Evolutionary conservation across 37 sponge, comb jelly and placozoan genomes (phyloP), one percentile per base, ranked within the genome.

Genomic region (Crambe crambe): DNA sequence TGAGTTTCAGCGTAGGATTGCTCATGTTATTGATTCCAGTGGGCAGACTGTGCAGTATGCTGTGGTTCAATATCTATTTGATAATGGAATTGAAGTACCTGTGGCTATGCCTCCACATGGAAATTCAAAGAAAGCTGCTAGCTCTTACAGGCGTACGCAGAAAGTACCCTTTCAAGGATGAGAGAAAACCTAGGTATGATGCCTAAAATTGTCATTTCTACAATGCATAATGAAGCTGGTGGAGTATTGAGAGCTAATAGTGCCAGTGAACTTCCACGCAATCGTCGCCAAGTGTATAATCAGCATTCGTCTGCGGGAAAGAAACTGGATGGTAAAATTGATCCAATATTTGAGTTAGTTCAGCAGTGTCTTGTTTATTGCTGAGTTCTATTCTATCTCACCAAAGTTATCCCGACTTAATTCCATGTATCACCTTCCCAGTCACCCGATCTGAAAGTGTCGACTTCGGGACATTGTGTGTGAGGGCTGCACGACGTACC

Each of bases 1-100:
- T 36, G 72, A 70, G 35, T 70, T 70, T 9, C 72, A 70, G 40
- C 27, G 72, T 10, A 37, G 72, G 20, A 70, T 70, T 70, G 27
- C 43, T 6, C 35, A 62, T 62, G 27, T 62, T 8, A 23, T 62
- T 62, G 64, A 62, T 62, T 23, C 21, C 8, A 25, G 64, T 62
- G 64, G 27, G 17, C 64, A 62, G n/a, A 62, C 27, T 9, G 27
- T 62, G 17, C 64, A 62, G n/a, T 62, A n/a, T 62, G 64, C 64
- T 62, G 64, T 62, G 17, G 64, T 62, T 8, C 64, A 62, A 23
- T 62, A 62, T 22, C 17, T 62, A 26, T 62, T 62, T 62, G 64
- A 62, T 15, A 29, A 29, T 10, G 64, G 64, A 62, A 29, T n/a
- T 26, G 64, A 62, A 62, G 64, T 62, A 25, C 64, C 64, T 62